Percentiles rank a stretch among this genome's conserved stretches.
phyloP scores from a whole-genome alignment of 2,888 invertebrate species.

The Nebria brevicollis region DNA sequence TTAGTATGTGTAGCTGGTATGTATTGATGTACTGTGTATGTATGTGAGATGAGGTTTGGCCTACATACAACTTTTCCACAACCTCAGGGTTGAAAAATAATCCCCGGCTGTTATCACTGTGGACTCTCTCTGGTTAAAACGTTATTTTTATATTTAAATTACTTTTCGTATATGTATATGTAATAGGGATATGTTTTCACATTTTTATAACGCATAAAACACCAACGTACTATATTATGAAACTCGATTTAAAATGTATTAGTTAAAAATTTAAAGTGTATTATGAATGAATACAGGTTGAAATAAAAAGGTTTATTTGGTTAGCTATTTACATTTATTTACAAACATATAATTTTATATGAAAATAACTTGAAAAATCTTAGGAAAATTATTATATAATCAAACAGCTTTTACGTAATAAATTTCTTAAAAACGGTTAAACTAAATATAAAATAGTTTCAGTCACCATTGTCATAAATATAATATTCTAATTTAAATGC shows the following conservation, averaged over 20 bases:
- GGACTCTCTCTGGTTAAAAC: conserved; percentile 18
- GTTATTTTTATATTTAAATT: conserved; percentile 40
- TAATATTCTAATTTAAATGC: too few species aligned
- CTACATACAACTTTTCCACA: conserved; percentile 10
- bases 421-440: too few species aligned
- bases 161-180: conserved; percentile 27
- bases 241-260: background rate
- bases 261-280: background rate
- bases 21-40: background rate
- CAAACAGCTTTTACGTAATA: too few species aligned
- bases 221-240: background rate
- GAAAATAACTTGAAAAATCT: too few species aligned
- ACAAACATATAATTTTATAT: too few species aligned
- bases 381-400: too few species aligned
- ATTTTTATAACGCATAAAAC: background rate
- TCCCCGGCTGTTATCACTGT: conserved; percentile 39
- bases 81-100: conserved; percentile 29
- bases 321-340: too few species aligned
- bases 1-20: background rate
- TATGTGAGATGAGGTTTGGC: background rate
- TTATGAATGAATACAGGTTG: background rate
- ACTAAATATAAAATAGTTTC: too few species aligned
- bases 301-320: too few species aligned
- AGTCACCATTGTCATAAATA: too few species aligned
- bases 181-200: background rate